Base-by-base conservation (phyloP, 2,888 invertebrate genomes). In the Stratiomys singularior region DNA sequence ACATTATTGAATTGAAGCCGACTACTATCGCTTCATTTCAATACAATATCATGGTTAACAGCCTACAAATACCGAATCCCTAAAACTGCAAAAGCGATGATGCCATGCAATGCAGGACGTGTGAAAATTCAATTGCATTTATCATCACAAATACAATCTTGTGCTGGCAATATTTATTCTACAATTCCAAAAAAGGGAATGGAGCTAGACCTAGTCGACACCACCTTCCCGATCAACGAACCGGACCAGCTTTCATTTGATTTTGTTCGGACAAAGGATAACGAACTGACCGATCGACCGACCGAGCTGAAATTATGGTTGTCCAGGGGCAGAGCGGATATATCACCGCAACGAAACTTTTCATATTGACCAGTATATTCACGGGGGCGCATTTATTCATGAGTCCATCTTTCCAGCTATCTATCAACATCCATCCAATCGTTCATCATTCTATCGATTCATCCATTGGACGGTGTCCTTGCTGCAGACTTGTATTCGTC, bases 61-160 rank as follows among this genome's bases (percentile, higher is more conserved):
- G 9, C 3, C 18, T 9, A 52, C 52, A 15, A 52, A 52, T 4
- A 52, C 52, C 37, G 9, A 37, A 5, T 37, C 37, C 9, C 37
- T 9, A 37, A 37, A 52, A 52, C 15, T 18, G 23, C 60, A 1
- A 60, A 60, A 7, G 60, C 60, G 25, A 60, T 60, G 23, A 60
- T 60, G 60, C 60, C 21, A 7, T 25, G 23, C 60, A 60, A 23
- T 25, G 25, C 60, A 25, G 60, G 15, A 23, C 60, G 60, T 23
- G 60, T 60, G 60, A 60, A 64, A 64, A 64, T 30, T 64, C 64
- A 30, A 64, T 64, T 64, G 64, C 28, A 30, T 27, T 23, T n/a
- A 64, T 64, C 28, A 64, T 64, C 64, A 11, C 30, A 27, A 64
- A 30, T 28, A 64, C 25, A 64, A 64, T 25, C 60, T 9, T 25